Evolutionary conservation across 2,113 vertebrate genomes (phyloP).

Genomic region (Melanerpes aurifrons): DNA sequence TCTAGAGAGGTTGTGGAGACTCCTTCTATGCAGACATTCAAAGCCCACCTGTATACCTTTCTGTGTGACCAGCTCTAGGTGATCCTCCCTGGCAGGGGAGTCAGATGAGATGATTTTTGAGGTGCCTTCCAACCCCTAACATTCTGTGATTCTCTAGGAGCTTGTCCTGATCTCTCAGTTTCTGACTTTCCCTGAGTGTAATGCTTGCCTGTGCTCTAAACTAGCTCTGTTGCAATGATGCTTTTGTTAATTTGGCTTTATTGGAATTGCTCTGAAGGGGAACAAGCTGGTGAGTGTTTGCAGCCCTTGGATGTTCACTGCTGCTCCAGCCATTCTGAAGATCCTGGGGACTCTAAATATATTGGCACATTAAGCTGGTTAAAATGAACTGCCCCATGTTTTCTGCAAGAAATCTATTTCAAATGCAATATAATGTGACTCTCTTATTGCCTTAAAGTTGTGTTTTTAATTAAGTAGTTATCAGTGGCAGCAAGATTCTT

Average conservation of each 20-base stretch:
- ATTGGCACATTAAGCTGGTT: conserved; percentile 10
- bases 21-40: not conserved
- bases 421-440: conserved; percentile 27
- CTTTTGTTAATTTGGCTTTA: conserved; percentile 24
- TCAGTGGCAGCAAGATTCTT: conserved; percentile 37
- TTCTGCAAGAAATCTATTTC: conserved; percentile 45
- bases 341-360: conserved; percentile 17
- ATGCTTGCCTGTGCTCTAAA: not conserved
- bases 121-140: not conserved
- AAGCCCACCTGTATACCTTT: not conserved
- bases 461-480: conserved; percentile 71
- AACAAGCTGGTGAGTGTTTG: not conserved
- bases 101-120: not conserved
- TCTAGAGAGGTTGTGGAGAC: not conserved
- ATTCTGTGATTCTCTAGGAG: not conserved
- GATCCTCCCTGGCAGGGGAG: not conserved
- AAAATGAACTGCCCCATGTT: conserved; percentile 48
- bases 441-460: conserved; percentile 61
- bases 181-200: not conserved
- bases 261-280: not conserved
- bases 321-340: conserved; percentile 8
- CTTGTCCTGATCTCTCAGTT: not conserved
- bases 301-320: not conserved
- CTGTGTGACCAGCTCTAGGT: not conserved
- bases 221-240: not conserved